Evolutionary conservation across 1,140 invertebrate genomes (phyloP), one percentile per base, ranked within the genome.

Genomic region (Formica selysi): DNA sequence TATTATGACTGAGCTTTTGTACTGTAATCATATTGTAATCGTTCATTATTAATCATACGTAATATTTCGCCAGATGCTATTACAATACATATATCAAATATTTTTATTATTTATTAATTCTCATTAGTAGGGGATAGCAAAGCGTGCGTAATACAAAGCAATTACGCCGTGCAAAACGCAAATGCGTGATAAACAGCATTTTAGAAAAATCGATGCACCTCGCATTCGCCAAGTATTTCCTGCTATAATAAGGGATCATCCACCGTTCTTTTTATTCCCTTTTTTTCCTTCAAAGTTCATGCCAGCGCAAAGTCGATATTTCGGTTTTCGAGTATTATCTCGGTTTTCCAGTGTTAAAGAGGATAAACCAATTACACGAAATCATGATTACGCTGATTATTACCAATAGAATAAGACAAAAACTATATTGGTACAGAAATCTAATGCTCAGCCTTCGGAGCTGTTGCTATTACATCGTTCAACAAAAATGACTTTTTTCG

Each of bases 21-120:
- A 26, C 4, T 38, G 64, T 54, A 68, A 80, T 68, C 10, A 8
- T 76, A 76, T 79, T 36, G 22, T 68, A 54, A 36, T 68, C 32
- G 36, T 59, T 61, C 7, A 61, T 73, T 19, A 29, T 81, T 36
- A 61, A 81, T 81, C 51, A 59, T 71, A 80, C 22, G 36, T 70
- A 80, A 81, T 44, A 59, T 32, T 62, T 68, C 29, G 19, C 10
- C 38, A 13, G 13, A 59, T 44, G 48, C 26, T 22, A 44, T 54
- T 32, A 22, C 67, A 59, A 51, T 41, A 44, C 51, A 38, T 32
- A 57, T n/a, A 11, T 10, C 36, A 22, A 74, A 32, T 38, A 62
- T 74, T 59, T 74, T 59, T 83, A 74, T 83, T 83, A 83, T 83
- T 62, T 73, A 70, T 80, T 70, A 68, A 70, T 80, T 59, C 59